Evolutionary conservation across 2,888 invertebrate genomes (phyloP), one percentile per base, ranked within the genome.

Genomic region (Drosophila falleni): DNA sequence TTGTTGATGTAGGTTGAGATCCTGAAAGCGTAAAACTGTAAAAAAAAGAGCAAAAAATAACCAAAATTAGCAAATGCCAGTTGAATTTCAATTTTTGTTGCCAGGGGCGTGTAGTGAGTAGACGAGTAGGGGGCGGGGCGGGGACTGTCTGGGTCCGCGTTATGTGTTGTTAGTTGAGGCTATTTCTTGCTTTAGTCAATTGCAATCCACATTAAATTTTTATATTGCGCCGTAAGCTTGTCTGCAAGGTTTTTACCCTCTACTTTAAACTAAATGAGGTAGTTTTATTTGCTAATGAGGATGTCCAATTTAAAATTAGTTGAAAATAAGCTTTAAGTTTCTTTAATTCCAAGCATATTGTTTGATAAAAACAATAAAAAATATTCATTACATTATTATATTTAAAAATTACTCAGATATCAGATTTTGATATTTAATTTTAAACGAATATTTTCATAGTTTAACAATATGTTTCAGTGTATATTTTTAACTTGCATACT

Each of bases 1-100:
- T 56, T 56, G 56, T 67, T 77, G 62, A 67, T 61, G 66, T 71
- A 71, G 77, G 74, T 73, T 74, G 76, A 76, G 78, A 76, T 76
- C 76, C 78, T 78, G 78, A 73, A 76, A 73, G 74, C 59, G 42
- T 66, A 11, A 26, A 47, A 41, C 76, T 75, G 77, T 31, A 59
- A 26, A 19, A n/a, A 11, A 35, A 53, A 46, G 0, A 31, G 4
- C 23, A 16, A 47, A 37, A 37, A 56, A 58, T 58, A 58, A 47
- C 26, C 15, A 41, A 60, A 63, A 63, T 75, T 60, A 58, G 73
- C 47, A 53, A 71, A 5, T 56, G 55, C 41, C 66, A 46, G 51
- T 49, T 66, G 72, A 71, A 67, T 67, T 72, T 61, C 23, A 67
- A 72, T 72, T 66, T 77, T 11, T 29, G 61, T 61, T 69, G 49